Evolutionary conservation across 2,888 invertebrate species (phyloP).

Genomic region (Trileptium ribeirensis): DNA sequence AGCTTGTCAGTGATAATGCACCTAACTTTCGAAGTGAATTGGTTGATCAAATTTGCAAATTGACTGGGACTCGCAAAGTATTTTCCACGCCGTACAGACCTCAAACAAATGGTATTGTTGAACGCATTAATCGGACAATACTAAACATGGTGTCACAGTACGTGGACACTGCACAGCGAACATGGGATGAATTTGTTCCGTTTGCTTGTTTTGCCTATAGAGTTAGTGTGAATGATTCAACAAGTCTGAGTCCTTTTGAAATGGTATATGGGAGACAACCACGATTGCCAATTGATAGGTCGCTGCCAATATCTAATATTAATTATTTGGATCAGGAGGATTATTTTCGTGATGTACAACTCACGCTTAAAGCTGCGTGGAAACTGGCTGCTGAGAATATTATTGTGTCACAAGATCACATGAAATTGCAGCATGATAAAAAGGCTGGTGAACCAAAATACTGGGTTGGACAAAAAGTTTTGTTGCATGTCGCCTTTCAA

Average conservation of each 20-base stretch:
- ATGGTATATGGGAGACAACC: too few relatives aligned
- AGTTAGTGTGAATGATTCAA: not conserved
- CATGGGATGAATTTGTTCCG: too few relatives aligned
- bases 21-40: not conserved
- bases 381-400: not conserved
- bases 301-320: too few relatives aligned
- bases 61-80: not conserved
- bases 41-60: not conserved
- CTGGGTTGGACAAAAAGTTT: not conserved
- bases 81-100: not conserved
- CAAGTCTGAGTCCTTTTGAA: too few relatives aligned
- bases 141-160: too few relatives aligned
- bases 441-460: not conserved
- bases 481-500: not conserved
- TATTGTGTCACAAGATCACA: not conserved
- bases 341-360: too few relatives aligned
- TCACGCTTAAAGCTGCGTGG: not conserved
- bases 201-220: not conserved
- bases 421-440: not conserved
- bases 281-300: not conserved
- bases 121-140: not conserved
- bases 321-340: too few relatives aligned
- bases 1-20: not conserved
- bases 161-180: too few relatives aligned
- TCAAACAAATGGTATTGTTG: not conserved